phyloP scores from a whole-genome alignment of 2,797 vertebrate genomes.

The Apogon hyalosoma region DNA sequence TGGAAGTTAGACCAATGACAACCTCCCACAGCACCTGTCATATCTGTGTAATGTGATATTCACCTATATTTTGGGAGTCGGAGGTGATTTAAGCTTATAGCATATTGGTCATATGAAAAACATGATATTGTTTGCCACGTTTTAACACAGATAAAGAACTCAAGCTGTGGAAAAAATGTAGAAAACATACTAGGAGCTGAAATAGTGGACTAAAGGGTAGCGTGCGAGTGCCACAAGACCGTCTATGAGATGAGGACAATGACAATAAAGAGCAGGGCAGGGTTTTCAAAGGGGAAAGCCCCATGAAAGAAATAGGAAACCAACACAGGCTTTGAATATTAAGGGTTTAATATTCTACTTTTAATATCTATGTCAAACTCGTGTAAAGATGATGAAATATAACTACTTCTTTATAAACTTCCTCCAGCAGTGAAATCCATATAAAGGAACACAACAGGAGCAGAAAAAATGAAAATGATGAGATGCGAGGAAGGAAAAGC shows the following conservation, averaged over 20 bases:
- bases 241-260: not conserved
- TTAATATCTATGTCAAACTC: not conserved
- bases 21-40: slow-evolving; percentile 19
- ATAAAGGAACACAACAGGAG: slow-evolving; percentile 17
- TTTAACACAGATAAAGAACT: too few relatives aligned
- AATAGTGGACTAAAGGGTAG: not conserved
- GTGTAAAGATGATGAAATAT: not conserved
- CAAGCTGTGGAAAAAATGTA: too few relatives aligned
- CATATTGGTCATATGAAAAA: not conserved
- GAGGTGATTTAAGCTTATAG: not conserved
- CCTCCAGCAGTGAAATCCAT: slow-evolving; percentile 1
- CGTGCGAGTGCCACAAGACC: too few relatives aligned
- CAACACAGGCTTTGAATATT: not conserved
- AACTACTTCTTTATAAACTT: slow-evolving; percentile 1
- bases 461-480: slow-evolving; percentile 24
- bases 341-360: not conserved
- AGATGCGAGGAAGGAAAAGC: slow-evolving; percentile 42
- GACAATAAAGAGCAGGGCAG: slow-evolving; percentile 7
- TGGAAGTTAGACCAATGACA: not conserved
- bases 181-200: too few relatives aligned
- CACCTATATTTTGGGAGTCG: slow-evolving; percentile 13
- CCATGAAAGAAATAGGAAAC: slow-evolving; percentile 2
- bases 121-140: too few relatives aligned
- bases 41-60: slow-evolving; percentile 11
- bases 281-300: slow-evolving; percentile 8